phyloP scores from a whole-genome alignment of 1,140 invertebrate genomes.

The Lordiphosa stackelbergi region DNA sequence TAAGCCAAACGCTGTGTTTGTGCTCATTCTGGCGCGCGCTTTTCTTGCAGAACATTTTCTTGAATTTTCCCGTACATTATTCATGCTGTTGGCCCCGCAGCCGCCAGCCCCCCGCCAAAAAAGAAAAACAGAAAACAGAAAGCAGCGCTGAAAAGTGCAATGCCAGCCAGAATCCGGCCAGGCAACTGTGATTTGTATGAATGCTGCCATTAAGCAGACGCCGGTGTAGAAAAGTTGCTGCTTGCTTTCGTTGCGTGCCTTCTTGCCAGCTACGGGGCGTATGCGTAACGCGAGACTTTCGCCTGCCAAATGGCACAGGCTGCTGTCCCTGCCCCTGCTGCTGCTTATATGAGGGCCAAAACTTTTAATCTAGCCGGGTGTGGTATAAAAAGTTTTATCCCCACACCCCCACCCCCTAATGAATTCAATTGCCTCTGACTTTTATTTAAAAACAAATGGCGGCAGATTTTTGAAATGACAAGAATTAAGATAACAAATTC shows the following conservation, averaged over 20 bases:
- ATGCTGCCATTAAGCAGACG: conserved; percentile 60
- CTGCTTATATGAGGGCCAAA: conserved; percentile 27
- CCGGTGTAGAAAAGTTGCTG: conserved; percentile 11
- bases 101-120: not conserved
- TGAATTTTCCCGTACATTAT: conserved; percentile 59
- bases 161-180: conserved; percentile 39
- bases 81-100: conserved; percentile 22
- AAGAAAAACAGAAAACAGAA: conserved; percentile 15
- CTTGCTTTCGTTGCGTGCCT: conserved; percentile 29
- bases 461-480: conserved; percentile 68
- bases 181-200: conserved; percentile 62
- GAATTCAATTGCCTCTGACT: conserved; percentile 67
- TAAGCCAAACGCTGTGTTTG: conserved; percentile 15
- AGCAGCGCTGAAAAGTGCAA: conserved; percentile 56
- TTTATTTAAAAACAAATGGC: conserved; percentile 70
- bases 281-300: conserved; percentile 40
- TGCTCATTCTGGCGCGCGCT: conserved; percentile 46
- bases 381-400: conserved; percentile 38
- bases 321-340: conserved; percentile 11
- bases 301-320: conserved; percentile 7
- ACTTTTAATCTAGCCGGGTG: conserved; percentile 46
- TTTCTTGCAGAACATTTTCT: conserved; percentile 58
- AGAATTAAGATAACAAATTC: conserved; percentile 73
- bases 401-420: conserved; percentile 14
- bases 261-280: conserved; percentile 31